A percentile compares a stretch with the other conserved stretches of the same genome.
Conservation (phyloP, 2,888 invertebrate genomes). For the Drosophila pegasa region DNA sequence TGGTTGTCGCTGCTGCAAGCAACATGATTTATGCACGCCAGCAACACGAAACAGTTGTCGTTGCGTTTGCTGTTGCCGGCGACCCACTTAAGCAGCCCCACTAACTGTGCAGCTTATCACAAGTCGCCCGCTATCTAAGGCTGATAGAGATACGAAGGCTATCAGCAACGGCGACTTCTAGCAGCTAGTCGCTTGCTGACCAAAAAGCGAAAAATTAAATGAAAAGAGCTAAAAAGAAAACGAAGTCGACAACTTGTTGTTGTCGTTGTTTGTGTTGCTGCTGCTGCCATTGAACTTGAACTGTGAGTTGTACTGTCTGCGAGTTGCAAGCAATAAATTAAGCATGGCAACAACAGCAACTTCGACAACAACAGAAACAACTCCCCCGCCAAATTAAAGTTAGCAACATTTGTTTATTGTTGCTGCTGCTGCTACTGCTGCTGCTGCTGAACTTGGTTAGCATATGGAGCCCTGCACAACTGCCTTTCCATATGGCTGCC, state of each 20-base stretch:
- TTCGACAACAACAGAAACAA: slow-evolving; percentile 21
- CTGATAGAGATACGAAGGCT: slow-evolving; percentile 46
- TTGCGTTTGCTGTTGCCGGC: slow-evolving; percentile 16
- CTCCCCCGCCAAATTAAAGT: slow-evolving; percentile 66
- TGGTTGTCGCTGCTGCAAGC: slow-evolving; percentile 39
- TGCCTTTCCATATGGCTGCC: slow-evolving; percentile 21
- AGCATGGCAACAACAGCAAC: slow-evolving; percentile 25
- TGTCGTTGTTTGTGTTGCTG: slow-evolving; percentile 19
- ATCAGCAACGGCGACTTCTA: slow-evolving; percentile 20
- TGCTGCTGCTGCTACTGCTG: slow-evolving; percentile 22
- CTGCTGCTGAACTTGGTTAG: slow-evolving; percentile 40
- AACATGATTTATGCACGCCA: slow-evolving; percentile 65
- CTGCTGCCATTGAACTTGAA: slow-evolving; percentile 81
- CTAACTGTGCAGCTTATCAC: slow-evolving; percentile 46
- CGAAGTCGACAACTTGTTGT: slow-evolving; percentile 7
- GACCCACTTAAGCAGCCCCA: slow-evolving; percentile 46
- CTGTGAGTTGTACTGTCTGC: slow-evolving; percentile 56
- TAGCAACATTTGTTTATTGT: slow-evolving; percentile 39
- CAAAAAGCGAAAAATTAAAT: slow-evolving; percentile 7
- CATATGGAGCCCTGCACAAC: slow-evolving; percentile 39
- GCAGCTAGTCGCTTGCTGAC: slow-evolving; percentile 21
- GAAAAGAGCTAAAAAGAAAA: neutral
- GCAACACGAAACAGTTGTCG: slow-evolving; percentile 30
- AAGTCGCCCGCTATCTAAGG: slow-evolving; percentile 39
- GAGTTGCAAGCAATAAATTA: slow-evolving; percentile 67